Conservation (phyloP, 2,888 invertebrate species). For the Euphydryas editha region DNA sequence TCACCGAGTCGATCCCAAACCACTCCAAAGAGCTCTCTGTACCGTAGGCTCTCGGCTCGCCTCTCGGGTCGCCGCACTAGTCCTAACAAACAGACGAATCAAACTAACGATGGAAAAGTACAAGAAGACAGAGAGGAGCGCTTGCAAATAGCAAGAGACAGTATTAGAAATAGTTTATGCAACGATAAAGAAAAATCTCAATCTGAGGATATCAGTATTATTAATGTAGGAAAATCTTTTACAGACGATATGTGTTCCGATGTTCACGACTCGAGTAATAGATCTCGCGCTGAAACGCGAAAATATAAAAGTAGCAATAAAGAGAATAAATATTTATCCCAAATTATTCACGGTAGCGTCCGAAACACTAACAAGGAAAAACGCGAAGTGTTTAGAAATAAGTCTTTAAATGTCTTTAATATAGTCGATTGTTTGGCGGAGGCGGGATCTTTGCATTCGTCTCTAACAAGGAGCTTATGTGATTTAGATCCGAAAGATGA, state of each 20-base stretch:
- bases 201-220: slow-evolving; percentile 63
- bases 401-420: slow-evolving; percentile 78
- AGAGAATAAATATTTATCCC: slow-evolving; percentile 69
- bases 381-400: slow-evolving; percentile 79
- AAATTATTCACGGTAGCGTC: slow-evolving; percentile 56
- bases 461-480: slow-evolving; percentile 76
- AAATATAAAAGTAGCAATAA: slow-evolving; percentile 66
- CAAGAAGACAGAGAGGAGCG: slow-evolving; percentile 63
- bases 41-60: slow-evolving; percentile 77
- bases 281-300: slow-evolving; percentile 59
- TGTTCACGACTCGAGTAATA: slow-evolving; percentile 51
- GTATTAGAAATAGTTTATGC: slow-evolving; percentile 61
- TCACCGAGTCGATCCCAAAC: slow-evolving; percentile 73
- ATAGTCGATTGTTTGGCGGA: slow-evolving; percentile 76
- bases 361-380: slow-evolving; percentile 67
- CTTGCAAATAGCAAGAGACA: slow-evolving; percentile 63
- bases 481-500: slow-evolving; percentile 76
- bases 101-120: slow-evolving; percentile 46
- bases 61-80: slow-evolving; percentile 69
- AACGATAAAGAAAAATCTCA: slow-evolving; percentile 54
- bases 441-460: slow-evolving; percentile 73
- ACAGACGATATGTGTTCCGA: slow-evolving; percentile 59
- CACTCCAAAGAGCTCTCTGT: slow-evolving; percentile 76
- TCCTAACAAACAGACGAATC: slow-evolving; percentile 53
- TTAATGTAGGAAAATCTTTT: slow-evolving; percentile 65